These are phyloP conservation scores for Hyperopisus bebe DNA, from an alignment of 2,113 vertebrate species.

Conservation along the genomic window DNA sequence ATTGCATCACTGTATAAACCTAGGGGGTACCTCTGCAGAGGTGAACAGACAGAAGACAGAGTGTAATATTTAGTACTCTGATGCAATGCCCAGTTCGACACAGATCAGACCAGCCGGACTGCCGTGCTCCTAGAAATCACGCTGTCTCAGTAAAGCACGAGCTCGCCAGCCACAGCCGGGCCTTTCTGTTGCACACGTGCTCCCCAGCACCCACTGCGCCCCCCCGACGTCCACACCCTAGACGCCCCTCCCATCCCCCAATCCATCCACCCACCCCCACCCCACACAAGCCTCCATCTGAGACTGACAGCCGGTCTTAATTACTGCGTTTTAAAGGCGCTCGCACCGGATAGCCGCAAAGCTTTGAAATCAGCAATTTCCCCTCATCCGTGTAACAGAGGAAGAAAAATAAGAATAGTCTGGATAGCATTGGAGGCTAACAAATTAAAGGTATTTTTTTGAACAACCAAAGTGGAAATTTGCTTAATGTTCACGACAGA, in stretches of 20 bases:
- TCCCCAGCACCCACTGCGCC: not conserved
- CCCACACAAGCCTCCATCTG: not conserved
- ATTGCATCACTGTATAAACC: not conserved
- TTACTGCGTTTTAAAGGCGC: constrained; percentile 38
- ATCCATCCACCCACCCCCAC: not conserved
- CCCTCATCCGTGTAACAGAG: constrained; percentile 32
- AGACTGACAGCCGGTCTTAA: constrained; percentile 35
- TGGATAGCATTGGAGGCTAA: constrained; percentile 39
- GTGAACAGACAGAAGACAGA: not conserved
- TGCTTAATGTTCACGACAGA: constrained; percentile 43
- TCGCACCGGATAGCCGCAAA: constrained; percentile 35
- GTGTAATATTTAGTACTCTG: constrained; percentile 5
- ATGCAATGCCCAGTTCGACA: not conserved
- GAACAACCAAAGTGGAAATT: constrained; percentile 46
- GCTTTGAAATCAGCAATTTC: constrained; percentile 46
- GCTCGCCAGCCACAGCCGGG: not conserved
- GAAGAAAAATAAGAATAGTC: constrained; percentile 43
- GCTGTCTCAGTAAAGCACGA: not conserved
- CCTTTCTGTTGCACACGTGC: not conserved
- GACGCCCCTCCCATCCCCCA: not conserved
- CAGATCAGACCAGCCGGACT: not conserved
- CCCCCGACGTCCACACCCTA: not conserved
- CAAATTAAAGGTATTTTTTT: constrained; percentile 39
- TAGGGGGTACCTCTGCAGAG: not conserved
- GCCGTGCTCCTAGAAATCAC: not conserved